Evolutionary conservation across 53 echinoderm and acorn worm species (phyloP).

Genomic region (Holothuria scabra): DNA sequence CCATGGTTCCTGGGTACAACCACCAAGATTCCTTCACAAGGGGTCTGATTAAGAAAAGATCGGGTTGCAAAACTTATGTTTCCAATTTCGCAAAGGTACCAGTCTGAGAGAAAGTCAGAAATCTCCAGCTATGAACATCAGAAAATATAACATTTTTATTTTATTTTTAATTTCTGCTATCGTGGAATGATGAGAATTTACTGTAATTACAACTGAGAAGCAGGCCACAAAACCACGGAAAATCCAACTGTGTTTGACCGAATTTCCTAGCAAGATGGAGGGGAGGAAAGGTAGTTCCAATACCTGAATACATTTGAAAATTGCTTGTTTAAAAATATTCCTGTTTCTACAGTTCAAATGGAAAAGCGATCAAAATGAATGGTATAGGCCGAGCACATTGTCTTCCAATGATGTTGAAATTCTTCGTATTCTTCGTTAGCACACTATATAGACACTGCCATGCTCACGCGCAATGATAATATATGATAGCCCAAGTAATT

Average conservation of each 20-base stretch:
- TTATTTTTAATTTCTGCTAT: background rate
- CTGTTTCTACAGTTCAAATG: too few species aligned
- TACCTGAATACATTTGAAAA: too few species aligned
- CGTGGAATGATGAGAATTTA: conserved; percentile 23
- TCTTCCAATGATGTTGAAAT: too few species aligned
- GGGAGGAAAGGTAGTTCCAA: background rate
- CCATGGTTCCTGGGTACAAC: background rate
- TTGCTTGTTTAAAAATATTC: too few species aligned
- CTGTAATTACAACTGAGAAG: conserved; percentile 1
- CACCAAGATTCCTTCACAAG: background rate
- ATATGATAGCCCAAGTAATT: too few species aligned
- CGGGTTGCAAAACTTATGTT: conserved; percentile 19
- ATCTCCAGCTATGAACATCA: conserved; percentile 22
- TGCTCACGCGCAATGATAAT: too few species aligned
- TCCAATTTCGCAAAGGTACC: background rate
- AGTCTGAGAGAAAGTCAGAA: background rate
- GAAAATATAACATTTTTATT: background rate
- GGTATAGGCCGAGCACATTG: too few species aligned
- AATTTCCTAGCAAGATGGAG: conserved; percentile 31
- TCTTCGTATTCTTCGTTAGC: too few species aligned
- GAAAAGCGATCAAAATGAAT: too few species aligned
- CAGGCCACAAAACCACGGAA: background rate
- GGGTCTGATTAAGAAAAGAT: conserved; percentile 18
- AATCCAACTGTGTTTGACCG: conserved; percentile 32
- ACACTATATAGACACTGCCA: too few species aligned